phyloP scores from a whole-genome alignment of 1,140 invertebrate species.

The Trypoxylus dichotomus region DNA sequence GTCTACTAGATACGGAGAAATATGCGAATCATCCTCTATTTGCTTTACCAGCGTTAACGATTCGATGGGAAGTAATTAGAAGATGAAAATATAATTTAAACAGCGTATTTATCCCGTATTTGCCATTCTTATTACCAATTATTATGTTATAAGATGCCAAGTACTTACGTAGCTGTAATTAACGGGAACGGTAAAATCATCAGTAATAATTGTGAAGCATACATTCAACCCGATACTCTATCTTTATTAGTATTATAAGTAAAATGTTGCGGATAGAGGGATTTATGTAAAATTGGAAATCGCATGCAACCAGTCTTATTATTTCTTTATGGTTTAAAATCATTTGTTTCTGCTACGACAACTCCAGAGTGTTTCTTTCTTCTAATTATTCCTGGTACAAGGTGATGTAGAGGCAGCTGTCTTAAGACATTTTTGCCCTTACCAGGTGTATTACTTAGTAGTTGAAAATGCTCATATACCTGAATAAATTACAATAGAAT shows the following conservation, averaged over 20 bases:
- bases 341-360: neutral
- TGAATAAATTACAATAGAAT: conserved; percentile 12
- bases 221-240: too few relatives aligned
- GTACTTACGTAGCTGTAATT: too few relatives aligned
- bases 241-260: too few relatives aligned
- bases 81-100: neutral
- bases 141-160: too few relatives aligned
- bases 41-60: neutral
- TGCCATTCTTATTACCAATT: neutral
- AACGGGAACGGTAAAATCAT: too few relatives aligned
- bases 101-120: neutral
- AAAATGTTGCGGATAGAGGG: too few relatives aligned
- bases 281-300: too few relatives aligned
- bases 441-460: neutral
- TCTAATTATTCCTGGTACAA: neutral
- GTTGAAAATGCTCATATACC: neutral
- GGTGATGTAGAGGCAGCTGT: neutral
- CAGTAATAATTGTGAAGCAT: too few relatives aligned
- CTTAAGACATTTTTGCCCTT: neutral
- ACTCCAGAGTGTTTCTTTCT: neutral
- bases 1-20: neutral
- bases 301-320: too few relatives aligned
- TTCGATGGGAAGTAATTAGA: neutral
- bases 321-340: too few relatives aligned
- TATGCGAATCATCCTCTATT: neutral